Percentiles rank a stretch among this genome's conserved stretches.
Conservation (phyloP, 2,797 vertebrate species). For the Acomys russatus region DNA sequence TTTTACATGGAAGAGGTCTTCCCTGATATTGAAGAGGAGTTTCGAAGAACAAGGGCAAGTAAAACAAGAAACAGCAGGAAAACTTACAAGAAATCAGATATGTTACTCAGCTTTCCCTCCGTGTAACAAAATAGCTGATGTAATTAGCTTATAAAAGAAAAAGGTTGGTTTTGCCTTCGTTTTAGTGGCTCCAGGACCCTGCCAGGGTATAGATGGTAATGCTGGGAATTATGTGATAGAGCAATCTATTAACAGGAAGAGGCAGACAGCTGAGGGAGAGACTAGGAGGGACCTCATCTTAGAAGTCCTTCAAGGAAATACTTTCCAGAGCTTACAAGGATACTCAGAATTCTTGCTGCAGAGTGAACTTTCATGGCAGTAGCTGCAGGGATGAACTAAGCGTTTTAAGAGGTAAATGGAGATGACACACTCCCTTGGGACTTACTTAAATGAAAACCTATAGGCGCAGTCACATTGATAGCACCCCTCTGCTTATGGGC, state of each 20-base stretch:
- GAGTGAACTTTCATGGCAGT: background rate
- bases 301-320: background rate
- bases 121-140: background rate
- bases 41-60: background rate
- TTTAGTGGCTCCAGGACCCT: background rate
- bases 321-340: background rate
- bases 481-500: background rate
- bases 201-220: background rate
- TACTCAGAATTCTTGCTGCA: background rate
- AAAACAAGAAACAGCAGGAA: background rate
- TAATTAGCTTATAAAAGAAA: background rate
- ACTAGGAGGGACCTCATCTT: background rate
- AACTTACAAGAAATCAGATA: background rate
- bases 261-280: background rate
- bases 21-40: background rate
- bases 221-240: too few relatives aligned
- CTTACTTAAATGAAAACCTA: background rate
- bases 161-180: background rate
- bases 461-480: background rate
- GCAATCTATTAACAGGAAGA: background rate
- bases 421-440: background rate
- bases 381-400: background rate
- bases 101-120: background rate
- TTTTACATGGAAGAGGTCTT: background rate
- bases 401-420: conserved; percentile 1